Evolutionary conservation across 2,888 invertebrate genomes (phyloP), one percentile per base, ranked within the genome.

Genomic region (Bhutanitis thaidina): DNA sequence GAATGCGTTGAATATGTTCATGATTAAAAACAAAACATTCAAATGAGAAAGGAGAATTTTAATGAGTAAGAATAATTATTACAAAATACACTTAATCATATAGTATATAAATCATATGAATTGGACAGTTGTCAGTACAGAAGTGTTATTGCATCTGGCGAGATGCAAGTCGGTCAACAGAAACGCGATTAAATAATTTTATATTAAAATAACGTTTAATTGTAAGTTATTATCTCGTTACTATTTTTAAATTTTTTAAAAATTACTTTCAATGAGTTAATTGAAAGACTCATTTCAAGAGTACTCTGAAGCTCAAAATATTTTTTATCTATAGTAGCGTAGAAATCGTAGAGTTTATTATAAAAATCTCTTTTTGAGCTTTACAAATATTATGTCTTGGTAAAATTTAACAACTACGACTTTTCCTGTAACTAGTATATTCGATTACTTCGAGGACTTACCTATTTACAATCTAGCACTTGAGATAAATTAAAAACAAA

Each of bases 281-380:
- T 25, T 13, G n/a, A 14, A 12, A 1, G 20, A 32, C 47, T 40
- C 47, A 30, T n/a, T 20, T 35, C 27, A 40, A 39, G 40, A 35
- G 27, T 16, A 12, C 10, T 48, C 43, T 13, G 36, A 30, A 49
- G 43, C 43, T 49, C 49, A 49, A 49, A 49, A 43, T 30, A 43
- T 43, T 43, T 37, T 29, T 43, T 43, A 13, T 30, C 37, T 37
- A 43, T 48, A 41, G 20, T 13, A 38, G 36, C 34, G 30, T 49
- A 49, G 38, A 29, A 43, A 20, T 12, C 16, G 38, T 49, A 49
- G 38, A 9, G 30, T 43, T 38, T 43, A 43, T 12, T 49, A 30
- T 37, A 36, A 32, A 32, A 30, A 10, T 36, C 8, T 32, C 30
- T 37, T 13, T 27, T 36, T 29, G 34, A 36, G 7, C 36, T 16